Base-by-base conservation (phyloP, 2,113 vertebrate species). In the Percina caprodes region DNA sequence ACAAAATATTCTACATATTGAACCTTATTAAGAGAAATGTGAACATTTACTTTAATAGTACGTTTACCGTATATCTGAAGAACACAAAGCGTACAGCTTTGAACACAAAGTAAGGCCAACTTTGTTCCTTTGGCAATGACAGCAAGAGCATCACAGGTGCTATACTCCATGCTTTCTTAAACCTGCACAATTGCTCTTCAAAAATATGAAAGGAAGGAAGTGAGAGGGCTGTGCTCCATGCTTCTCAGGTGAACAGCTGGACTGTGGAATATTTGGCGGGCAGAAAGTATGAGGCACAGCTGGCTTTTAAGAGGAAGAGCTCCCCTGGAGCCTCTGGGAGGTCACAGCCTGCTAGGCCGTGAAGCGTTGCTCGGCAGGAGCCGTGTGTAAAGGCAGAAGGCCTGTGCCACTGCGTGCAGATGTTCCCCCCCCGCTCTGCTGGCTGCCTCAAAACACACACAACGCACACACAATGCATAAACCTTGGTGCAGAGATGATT, bases 181-280 rank as follows among this genome's bases (percentile, higher is more conserved):
- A 86, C 77, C 83, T 62, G 77, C 81, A 89, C 86, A 89, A 88
- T 76, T 35, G 74, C 69, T 83, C 85, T 88, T 72, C 66, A 87
- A 75, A 89, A 86, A 87, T 71, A 89, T 71, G 60, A 89, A 86
- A 82, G 74, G 39, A 18, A 58, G 58, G 81, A 82, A 82, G 83
- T 83, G 77, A 84, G 88, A 89, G 79, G 83, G 80, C 69, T 86
- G 78, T 81, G 88, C 84, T 91, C 86, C 49, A 58, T 74, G 83
- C 82, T 86, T 89, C 93, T 93, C 92, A 95, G 94, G 94, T 94
- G 91, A 95, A 95, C 94, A 95, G 94, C 94, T 95, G 95, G 94
- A 95, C 94, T 86, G 92, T 91, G 91, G 89, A 90, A 92, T 93
- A 92, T 93, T 94, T 94, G 93, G 92, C 91, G 89, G 87, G 86